These are phyloP conservation scores for Dreissena rostriformis DNA, from an alignment of 1,140 invertebrate genomes.

Conservation along the genomic window DNA sequence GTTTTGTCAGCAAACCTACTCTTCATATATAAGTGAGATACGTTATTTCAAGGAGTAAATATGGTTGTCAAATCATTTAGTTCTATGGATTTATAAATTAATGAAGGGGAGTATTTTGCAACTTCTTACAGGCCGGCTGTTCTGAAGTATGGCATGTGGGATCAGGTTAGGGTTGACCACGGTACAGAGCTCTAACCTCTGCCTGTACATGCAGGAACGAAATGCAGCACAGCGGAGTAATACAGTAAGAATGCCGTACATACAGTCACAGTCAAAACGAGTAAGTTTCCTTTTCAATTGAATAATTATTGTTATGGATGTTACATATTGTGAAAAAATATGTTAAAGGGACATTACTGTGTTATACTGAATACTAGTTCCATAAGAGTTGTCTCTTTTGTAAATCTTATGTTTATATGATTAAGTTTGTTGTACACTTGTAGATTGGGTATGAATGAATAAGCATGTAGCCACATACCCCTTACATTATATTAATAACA, in stretches of 20 bases:
- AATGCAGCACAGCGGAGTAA: background rate
- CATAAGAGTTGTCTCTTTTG: background rate
- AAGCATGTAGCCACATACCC: background rate
- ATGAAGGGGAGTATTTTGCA: no score
- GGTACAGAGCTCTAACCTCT: slow-evolving; percentile 5
- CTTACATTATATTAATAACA: background rate
- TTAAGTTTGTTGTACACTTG: no score
- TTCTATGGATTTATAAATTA: no score
- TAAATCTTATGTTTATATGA: background rate
- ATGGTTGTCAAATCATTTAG: no score
- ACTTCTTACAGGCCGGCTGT: slow-evolving; percentile 5
- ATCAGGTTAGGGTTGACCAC: slow-evolving; percentile 1
- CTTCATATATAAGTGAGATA: no score
- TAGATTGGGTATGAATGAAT: background rate
- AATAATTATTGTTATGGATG: background rate
- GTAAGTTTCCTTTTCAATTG: background rate
- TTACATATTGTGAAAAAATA: background rate
- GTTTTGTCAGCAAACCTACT: no score
- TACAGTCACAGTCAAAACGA: slow-evolving; percentile 17
- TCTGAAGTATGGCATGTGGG: slow-evolving; percentile 27
- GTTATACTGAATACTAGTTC: background rate
- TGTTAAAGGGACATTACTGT: background rate
- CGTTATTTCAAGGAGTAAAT: no score
- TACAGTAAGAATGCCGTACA: background rate
- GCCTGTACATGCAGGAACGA: slow-evolving; percentile 17